Evolutionary conservation across 23 tunicate genomes (phyloP).

Genomic region (Pegea sp.): DNA sequence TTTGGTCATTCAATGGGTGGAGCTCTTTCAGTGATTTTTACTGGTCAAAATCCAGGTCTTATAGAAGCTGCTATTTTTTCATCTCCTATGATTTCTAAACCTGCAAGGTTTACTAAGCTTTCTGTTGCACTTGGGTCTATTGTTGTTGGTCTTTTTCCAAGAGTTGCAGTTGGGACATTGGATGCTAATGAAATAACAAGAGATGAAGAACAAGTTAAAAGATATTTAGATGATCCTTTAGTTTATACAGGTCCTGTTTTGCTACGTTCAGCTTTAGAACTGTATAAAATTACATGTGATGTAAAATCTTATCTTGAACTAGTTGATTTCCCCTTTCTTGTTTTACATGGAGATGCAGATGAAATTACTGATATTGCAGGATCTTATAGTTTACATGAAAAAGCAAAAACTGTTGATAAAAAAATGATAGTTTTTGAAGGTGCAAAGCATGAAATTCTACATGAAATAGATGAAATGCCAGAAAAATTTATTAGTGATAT

Average conservation of each 20-base stretch:
- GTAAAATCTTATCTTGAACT: constrained; percentile 3
- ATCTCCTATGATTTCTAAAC: constrained; percentile 30
- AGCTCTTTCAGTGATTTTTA: constrained; percentile 18
- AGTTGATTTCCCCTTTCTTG: constrained; percentile 27
- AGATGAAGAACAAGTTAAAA: constrained; percentile 24
- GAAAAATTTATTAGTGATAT: constrained; percentile 6
- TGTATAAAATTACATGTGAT: constrained; percentile 4
- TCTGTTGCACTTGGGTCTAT: constrained; percentile 11
- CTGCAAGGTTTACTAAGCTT: constrained; percentile 12
- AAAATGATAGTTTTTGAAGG: constrained; percentile 20
- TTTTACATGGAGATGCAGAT: constrained; percentile 54
- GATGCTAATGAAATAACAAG: constrained; percentile 14
- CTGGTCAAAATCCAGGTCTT: constrained; percentile 21
- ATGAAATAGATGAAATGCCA: constrained; percentile 29
- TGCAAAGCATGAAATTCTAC: constrained; percentile 37
- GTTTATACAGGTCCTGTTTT: constrained; percentile 9
- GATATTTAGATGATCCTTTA: constrained; percentile 40
- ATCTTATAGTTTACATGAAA: constrained; percentile 15
- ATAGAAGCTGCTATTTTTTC: constrained; percentile 35
- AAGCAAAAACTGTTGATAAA: constrained; percentile 45
- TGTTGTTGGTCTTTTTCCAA: too few species aligned
- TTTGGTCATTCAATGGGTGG: constrained; percentile 93
- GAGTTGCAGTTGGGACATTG: constrained; percentile 4
- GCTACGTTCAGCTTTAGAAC: constrained; percentile 16
- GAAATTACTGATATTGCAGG: constrained; percentile 21